A percentile compares a stretch with the other conserved stretches of the same genome.
Conservation (phyloP, 2,888 invertebrate genomes). For the Tetramorium bicarinatum region DNA sequence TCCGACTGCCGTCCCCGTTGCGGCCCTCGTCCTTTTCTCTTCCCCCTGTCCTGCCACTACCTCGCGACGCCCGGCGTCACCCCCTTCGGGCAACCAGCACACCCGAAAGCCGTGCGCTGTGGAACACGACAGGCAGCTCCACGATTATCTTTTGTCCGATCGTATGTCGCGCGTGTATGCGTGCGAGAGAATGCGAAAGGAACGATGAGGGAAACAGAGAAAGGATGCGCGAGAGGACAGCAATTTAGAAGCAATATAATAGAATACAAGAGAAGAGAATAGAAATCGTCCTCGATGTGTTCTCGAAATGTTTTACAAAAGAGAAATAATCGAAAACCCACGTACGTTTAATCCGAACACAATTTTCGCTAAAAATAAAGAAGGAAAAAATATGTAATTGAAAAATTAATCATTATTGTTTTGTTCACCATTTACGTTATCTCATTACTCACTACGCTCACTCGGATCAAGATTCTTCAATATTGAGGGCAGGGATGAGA, state of each 20-base stretch:
- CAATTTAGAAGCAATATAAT: conserved; percentile 50
- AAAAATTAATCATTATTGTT: conserved; percentile 11
- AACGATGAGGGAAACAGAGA: conserved; percentile 9
- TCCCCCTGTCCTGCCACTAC: conserved; percentile 15
- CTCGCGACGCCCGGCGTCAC: conserved; percentile 61
- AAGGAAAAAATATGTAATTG: background rate
- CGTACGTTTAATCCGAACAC: background rate
- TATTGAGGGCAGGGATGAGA: background rate
- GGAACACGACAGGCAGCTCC: conserved; percentile 60
- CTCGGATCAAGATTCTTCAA: background rate
- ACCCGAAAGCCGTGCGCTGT: conserved; percentile 56
- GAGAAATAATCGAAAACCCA: background rate
- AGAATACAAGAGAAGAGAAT: conserved; percentile 38
- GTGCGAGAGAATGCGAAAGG: conserved; percentile 36
- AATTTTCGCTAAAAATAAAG: background rate
- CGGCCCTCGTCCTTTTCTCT: background rate
- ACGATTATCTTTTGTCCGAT: conserved; percentile 76
- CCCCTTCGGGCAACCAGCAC: conserved; percentile 65
- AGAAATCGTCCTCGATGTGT: conserved; percentile 33
- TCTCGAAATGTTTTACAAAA: conserved; percentile 20
- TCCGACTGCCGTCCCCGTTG: conserved; percentile 30
- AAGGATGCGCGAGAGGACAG: conserved; percentile 41
- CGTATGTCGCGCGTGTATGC: conserved; percentile 55
- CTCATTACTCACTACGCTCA: background rate
- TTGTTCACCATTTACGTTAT: background rate